Evolutionary conservation across 2,888 invertebrate genomes (phyloP), one percentile per base, ranked within the genome.

Genomic region (Stenichneumon culpator): DNA sequence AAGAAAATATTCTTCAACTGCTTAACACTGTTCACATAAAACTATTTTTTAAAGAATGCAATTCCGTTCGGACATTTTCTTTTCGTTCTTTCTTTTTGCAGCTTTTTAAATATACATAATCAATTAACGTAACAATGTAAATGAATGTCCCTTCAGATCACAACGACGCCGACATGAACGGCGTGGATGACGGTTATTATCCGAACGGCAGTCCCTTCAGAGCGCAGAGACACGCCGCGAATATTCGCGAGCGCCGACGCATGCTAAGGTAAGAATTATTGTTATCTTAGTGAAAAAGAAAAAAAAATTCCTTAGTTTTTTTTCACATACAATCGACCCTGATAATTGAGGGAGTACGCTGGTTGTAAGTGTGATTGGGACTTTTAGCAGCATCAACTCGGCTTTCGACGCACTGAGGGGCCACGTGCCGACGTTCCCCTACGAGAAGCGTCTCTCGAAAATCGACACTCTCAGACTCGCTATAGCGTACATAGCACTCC

Each of bases 371-470:
- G 91, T 90, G 91, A 92, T 93, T 93, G 89, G 91, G 89, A 92
- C 93, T 95, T 97, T 96, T 96, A 98, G 98, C 97, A 99, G 99
- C 96, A 99, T 99, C 95, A 99, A 99, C 97, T 98, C 98, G 95
- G 99, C 99, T 94, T 99, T 99, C 96, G 99, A 99, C 95, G 99
- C 99, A 94, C 96, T 99, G 92, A 96, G 99, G 79, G 97, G 98
- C 89, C 99, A 99, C 95, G 99, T 99, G 90, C 99, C 99, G 72
- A 99, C 99, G 85, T 99, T 99, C 94, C 99, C 99, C 0, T 99
- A 99, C 94, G 99, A 99, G 95, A 99, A 99, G 94, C 95, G 99
- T 32, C 96, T 99, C 50, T 99, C 99, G 92, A 99, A 99, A 95
- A 99, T 99, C 91, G 99, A 99, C 95, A 99, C 99, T 0, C 95